Percentiles rank a stretch among this genome's conserved stretches.
These are phyloP conservation scores for Recurvirostra avosetta DNA, from an alignment of 2,113 vertebrate genomes.

Conservation along the genomic window DNA sequence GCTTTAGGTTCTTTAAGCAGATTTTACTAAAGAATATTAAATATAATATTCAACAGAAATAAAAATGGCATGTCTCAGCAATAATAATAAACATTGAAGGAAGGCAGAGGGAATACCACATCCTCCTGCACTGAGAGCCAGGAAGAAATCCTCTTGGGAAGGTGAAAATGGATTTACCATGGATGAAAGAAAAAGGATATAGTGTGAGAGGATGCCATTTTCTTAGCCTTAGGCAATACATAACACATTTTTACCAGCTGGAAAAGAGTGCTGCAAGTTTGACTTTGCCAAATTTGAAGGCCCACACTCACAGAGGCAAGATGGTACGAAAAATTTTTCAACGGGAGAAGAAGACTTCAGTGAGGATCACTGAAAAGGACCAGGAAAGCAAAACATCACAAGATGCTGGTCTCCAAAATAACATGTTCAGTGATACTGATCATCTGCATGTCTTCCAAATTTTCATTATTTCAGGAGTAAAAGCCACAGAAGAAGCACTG, in stretches of 20 bases:
- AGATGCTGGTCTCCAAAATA: neutral
- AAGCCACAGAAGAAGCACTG: neutral
- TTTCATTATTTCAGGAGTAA: neutral
- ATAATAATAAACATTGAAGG: neutral
- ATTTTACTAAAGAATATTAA: neutral
- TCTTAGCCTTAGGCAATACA: neutral
- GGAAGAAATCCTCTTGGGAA: conserved; percentile 10
- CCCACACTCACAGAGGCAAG: neutral
- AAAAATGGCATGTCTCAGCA: neutral
- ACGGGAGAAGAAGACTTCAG: neutral
- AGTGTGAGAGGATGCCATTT: conserved; percentile 10
- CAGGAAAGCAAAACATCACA: neutral
- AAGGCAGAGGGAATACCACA: conserved; percentile 15
- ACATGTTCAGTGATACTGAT: neutral
- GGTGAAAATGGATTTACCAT: neutral
- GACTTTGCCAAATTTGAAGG: neutral
- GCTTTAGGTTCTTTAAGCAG: neutral
- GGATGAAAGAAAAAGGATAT: neutral
- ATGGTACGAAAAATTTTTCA: neutral
- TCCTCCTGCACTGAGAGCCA: neutral
- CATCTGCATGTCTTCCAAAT: neutral
- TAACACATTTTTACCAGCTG: neutral
- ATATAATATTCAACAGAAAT: neutral
- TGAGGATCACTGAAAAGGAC: neutral
- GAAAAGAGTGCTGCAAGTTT: neutral